phyloP scores from a whole-genome alignment of 2,888 invertebrate genomes.

The Parnassius apollo region DNA sequence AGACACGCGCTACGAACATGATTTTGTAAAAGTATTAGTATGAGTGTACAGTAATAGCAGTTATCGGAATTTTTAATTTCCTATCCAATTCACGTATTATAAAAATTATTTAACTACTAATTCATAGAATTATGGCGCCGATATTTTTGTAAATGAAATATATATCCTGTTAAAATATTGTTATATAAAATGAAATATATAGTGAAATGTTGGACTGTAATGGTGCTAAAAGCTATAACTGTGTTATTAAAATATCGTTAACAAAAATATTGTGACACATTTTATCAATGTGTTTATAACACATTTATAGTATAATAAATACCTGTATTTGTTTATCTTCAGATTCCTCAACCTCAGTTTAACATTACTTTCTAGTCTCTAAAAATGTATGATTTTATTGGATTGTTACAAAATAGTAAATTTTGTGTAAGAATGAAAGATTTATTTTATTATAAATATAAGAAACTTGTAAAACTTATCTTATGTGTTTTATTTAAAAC shows the following conservation, averaged over 20 bases:
- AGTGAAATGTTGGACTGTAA: slow-evolving; percentile 50
- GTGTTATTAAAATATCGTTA: slow-evolving; percentile 30
- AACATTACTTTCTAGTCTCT: slow-evolving; percentile 75
- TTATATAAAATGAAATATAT: slow-evolving; percentile 24
- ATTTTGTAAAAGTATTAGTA: slow-evolving; percentile 18
- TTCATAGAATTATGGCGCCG: slow-evolving; percentile 3
- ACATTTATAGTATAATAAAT: too few species aligned
- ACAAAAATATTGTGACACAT: slow-evolving; percentile 36
- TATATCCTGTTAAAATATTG: slow-evolving; percentile 2
- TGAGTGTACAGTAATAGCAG: slow-evolving; percentile 32
- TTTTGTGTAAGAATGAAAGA: slow-evolving; percentile 62
- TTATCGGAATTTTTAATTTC: slow-evolving; percentile 26
- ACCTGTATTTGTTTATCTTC: slow-evolving; percentile 32
- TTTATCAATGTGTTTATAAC: slow-evolving; percentile 28
- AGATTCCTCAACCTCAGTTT: slow-evolving; percentile 55
- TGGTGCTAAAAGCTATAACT: slow-evolving; percentile 51
- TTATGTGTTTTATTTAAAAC: slow-evolving; percentile 29
- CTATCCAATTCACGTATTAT: slow-evolving; percentile 23
- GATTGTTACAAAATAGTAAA: slow-evolving; percentile 62
- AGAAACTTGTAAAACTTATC: slow-evolving; percentile 44
- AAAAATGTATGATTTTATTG: slow-evolving; percentile 61
- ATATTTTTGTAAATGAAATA: not conserved
- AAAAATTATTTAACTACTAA: slow-evolving; percentile 18
- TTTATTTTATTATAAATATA: slow-evolving; percentile 63
- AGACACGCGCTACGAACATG: slow-evolving; percentile 22